These are phyloP conservation scores for Phasianus colchicus DNA, from an alignment of 2,113 vertebrate species.

Conservation along the genomic window DNA sequence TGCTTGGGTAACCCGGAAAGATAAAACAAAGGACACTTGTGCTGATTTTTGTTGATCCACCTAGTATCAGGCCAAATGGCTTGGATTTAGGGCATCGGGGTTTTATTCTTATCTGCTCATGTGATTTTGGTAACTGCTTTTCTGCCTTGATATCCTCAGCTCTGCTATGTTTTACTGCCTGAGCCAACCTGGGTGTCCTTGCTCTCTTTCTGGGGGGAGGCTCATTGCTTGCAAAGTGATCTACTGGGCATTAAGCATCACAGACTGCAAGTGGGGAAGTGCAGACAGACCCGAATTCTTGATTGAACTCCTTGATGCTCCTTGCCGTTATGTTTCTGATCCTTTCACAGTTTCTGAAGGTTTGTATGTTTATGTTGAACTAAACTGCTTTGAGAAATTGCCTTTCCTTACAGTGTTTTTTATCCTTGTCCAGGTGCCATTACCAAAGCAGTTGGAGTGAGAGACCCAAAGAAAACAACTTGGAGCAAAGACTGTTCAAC, in stretches of 20 bases:
- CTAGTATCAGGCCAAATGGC: not conserved
- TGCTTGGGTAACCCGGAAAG: not conserved
- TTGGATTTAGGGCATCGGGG: not conserved
- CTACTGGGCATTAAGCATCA: not conserved
- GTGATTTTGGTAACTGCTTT: not conserved
- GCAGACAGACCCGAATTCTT: not conserved
- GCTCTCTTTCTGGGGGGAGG: rapidly evolving
- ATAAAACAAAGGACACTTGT: rapidly evolving
- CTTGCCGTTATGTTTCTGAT: not conserved
- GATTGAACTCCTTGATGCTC: not conserved
- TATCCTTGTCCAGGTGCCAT: conserved; percentile 83
- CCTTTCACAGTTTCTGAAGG: not conserved
- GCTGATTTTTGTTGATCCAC: not conserved
- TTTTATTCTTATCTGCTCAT: not conserved
- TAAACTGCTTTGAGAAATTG: not conserved
- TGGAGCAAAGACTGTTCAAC: conserved; percentile 32
- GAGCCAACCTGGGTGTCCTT: rapidly evolving
- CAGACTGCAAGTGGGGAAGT: not conserved
- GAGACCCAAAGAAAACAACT: conserved; percentile 39
- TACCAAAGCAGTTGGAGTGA: conserved; percentile 91
- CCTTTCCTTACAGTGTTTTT: not conserved
- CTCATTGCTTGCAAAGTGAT: not conserved
- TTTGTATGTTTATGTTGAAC: not conserved
- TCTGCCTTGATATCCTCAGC: not conserved
- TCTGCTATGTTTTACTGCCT: not conserved